phyloP scores from a whole-genome alignment of 2,797 vertebrate genomes.

The Varecia variegata region DNA sequence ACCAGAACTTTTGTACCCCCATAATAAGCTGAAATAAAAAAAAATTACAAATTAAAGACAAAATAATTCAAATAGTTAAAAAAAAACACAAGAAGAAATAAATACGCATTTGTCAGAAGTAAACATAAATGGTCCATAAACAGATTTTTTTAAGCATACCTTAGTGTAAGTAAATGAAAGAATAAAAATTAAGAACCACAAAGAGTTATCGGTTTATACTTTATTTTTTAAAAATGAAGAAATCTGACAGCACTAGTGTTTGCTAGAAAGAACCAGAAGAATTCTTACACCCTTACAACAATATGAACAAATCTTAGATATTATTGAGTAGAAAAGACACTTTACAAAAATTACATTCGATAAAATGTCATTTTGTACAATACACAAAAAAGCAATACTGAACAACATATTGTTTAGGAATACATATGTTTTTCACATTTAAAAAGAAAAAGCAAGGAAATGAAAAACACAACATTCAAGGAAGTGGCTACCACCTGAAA shows the following conservation, averaged over 20 bases:
- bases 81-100: neutral
- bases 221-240: neutral
- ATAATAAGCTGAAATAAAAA: no score
- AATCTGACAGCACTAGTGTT: neutral
- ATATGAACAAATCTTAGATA: neutral
- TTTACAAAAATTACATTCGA: neutral
- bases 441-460: neutral
- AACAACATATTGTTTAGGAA: neutral
- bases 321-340: neutral
- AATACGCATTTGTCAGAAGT: neutral
- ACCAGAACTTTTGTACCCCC: no score
- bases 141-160: neutral
- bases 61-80: neutral
- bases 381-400: neutral
- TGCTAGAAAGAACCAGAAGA: neutral
- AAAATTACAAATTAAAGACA: neutral
- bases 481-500: neutral
- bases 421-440: neutral
- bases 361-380: neutral
- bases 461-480: neutral
- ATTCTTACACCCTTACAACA: neutral
- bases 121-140: neutral
- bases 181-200: neutral
- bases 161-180: neutral
- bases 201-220: neutral